Conservation (phyloP, 2,113 vertebrate genomes). For the Mobula hypostoma region DNA sequence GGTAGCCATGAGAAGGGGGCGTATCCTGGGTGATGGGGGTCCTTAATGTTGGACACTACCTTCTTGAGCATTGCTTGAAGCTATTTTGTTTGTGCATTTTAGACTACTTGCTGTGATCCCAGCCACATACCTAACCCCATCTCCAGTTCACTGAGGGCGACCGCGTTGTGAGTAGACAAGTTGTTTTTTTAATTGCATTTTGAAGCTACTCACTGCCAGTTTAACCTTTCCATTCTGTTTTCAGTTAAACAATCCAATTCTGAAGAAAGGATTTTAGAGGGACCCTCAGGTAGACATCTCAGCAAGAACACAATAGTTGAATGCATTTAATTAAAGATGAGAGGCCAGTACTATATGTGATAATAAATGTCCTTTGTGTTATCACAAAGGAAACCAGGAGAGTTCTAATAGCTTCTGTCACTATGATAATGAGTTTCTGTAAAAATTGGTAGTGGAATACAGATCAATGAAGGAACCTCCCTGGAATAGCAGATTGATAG, state of each 20-base stretch:
- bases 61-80: no score
- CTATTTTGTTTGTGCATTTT: no score
- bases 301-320: neutral
- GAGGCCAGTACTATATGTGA: neutral
- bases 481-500: neutral
- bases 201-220: neutral
- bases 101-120: no score
- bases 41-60: no score
- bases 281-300: neutral
- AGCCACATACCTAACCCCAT: no score
- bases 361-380: neutral
- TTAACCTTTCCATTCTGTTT: neutral
- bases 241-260: neutral
- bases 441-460: neutral
- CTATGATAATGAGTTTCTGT: neutral
- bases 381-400: neutral
- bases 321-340: conserved; percentile 11
- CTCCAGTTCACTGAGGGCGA: no score
- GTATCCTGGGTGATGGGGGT: no score
- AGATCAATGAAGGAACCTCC: neutral
- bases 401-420: neutral
- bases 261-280: neutral
- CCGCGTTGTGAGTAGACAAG: no score
- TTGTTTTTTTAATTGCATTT: neutral
- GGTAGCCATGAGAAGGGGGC: no score